Evolutionary conservation across 2,888 invertebrate species (phyloP).

Genomic region (Allophyes oxyacanthae): DNA sequence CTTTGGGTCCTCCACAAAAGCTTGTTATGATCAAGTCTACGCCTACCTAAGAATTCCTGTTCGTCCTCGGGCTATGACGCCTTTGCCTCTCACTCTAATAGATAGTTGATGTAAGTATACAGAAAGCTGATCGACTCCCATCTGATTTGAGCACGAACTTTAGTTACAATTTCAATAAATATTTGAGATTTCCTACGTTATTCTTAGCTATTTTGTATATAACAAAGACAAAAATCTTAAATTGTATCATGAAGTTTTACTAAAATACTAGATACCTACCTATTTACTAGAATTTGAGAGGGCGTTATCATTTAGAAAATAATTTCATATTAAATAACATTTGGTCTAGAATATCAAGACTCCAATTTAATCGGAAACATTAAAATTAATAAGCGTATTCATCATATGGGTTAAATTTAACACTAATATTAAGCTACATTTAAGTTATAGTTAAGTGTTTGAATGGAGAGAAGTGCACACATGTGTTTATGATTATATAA

Average conservation of each 20-base stretch:
- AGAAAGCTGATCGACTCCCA: conserved; percentile 49
- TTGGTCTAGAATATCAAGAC: conserved; percentile 88
- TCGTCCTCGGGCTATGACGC: conserved; percentile 55
- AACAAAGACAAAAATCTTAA: conserved; percentile 55
- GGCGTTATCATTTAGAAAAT: conserved; percentile 79
- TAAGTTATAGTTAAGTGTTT: conserved; percentile 57
- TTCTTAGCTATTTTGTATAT: conserved; percentile 54
- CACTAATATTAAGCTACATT: conserved; percentile 72
- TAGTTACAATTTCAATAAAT: conserved; percentile 35
- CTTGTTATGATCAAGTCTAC: conserved; percentile 49
- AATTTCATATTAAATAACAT: conserved; percentile 84
- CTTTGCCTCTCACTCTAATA: conserved; percentile 68
- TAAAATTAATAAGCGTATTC: conserved; percentile 90
- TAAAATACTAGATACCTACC: conserved; percentile 70
- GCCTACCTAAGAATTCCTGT: conserved; percentile 59
- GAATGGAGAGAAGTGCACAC: conserved; percentile 70
- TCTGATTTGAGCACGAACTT: conserved; percentile 60
- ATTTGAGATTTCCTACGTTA: conserved; percentile 53
- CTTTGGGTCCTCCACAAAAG: conserved; percentile 69
- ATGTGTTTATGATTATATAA: conserved; percentile 64
- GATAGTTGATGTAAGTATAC: conserved; percentile 47
- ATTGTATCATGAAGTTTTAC: conserved; percentile 58
- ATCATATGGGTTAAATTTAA: conserved; percentile 84
- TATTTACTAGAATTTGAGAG: conserved; percentile 79
- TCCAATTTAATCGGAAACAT: conserved; percentile 88